Evolutionary conservation across 2,888 invertebrate genomes (phyloP).

Genomic region (Nemotelus pantherinus): DNA sequence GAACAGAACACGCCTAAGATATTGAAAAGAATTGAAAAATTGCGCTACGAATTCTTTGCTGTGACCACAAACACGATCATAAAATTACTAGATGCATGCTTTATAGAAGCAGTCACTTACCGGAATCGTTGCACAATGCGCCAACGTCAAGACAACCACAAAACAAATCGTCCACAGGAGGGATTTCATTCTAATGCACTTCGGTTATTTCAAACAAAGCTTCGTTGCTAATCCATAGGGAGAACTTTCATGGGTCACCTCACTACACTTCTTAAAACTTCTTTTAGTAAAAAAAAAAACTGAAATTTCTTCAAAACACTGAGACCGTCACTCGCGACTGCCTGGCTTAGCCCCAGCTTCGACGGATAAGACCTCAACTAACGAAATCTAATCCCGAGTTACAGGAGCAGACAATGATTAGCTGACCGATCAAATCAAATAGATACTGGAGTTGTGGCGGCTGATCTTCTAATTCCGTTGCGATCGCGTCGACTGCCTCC

Average conservation of each 20-base stretch:
- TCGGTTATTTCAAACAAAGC: slow-evolving; percentile 36
- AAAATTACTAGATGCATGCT: background rate
- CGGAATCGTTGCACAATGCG: slow-evolving; percentile 57
- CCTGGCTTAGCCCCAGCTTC: background rate
- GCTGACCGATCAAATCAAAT: slow-evolving; percentile 53
- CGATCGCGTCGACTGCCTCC: slow-evolving; percentile 64
- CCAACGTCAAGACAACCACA: slow-evolving; percentile 56
- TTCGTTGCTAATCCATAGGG: slow-evolving; percentile 30
- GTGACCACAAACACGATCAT: background rate
- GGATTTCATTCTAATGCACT: slow-evolving; percentile 59
- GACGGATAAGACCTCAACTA: slow-evolving; percentile 7
- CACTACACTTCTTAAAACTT: slow-evolving; percentile 15
- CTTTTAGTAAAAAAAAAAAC: background rate
- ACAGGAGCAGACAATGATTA: slow-evolving; percentile 47
- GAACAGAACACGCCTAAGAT: slow-evolving; percentile 40
- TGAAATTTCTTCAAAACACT: background rate
- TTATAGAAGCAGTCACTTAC: slow-evolving; percentile 46
- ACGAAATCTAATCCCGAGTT: background rate
- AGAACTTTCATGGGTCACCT: background rate
- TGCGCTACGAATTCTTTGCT: background rate
- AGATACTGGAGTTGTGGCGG: slow-evolving; percentile 13
- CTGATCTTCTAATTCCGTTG: slow-evolving; percentile 51
- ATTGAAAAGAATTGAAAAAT: slow-evolving; percentile 11
- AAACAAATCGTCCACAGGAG: slow-evolving; percentile 60
- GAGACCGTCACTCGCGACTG: slow-evolving; percentile 1